A percentile compares a stretch with the other conserved stretches of the same genome.
Conservation (phyloP, 2,797 vertebrate genomes). For the Margarornis squamiger region DNA sequence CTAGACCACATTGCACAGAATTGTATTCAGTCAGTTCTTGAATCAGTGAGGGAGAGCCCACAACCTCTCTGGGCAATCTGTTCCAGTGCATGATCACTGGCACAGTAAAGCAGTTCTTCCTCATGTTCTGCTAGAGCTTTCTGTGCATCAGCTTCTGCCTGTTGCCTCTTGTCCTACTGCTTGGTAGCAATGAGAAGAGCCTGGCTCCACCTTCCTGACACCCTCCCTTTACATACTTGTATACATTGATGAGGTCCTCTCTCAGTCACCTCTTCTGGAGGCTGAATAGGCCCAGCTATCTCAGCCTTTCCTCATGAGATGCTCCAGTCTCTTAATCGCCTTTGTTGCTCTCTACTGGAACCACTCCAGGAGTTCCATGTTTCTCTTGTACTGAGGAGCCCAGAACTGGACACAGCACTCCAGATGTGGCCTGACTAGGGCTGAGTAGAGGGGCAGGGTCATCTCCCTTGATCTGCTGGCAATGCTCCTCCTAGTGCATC, state of each 20-base stretch:
- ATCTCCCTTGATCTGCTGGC: background rate
- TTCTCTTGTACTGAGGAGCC: background rate
- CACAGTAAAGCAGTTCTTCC: background rate
- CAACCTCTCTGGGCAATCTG: background rate
- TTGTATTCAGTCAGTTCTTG: background rate
- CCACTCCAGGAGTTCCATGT: background rate
- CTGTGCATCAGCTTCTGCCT: background rate
- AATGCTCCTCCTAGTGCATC: background rate
- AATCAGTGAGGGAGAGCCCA: background rate
- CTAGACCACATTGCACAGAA: background rate
- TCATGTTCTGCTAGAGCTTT: background rate
- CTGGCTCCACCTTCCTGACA: background rate
- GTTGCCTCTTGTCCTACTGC: background rate
- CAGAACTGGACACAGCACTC: background rate
- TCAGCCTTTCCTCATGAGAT: background rate
- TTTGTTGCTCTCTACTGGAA: background rate
- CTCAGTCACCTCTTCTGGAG: background rate
- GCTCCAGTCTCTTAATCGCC: background rate
- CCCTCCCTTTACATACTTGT: background rate
- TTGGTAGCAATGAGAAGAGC: rapidly evolving
- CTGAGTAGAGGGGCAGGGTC: background rate
- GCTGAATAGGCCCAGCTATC: background rate
- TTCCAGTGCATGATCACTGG: background rate
- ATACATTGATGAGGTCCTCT: background rate
- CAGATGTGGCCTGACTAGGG: background rate